Evolutionary conservation across 2,888 invertebrate genomes (phyloP).

Genomic region (Apodemia hepburni): DNA sequence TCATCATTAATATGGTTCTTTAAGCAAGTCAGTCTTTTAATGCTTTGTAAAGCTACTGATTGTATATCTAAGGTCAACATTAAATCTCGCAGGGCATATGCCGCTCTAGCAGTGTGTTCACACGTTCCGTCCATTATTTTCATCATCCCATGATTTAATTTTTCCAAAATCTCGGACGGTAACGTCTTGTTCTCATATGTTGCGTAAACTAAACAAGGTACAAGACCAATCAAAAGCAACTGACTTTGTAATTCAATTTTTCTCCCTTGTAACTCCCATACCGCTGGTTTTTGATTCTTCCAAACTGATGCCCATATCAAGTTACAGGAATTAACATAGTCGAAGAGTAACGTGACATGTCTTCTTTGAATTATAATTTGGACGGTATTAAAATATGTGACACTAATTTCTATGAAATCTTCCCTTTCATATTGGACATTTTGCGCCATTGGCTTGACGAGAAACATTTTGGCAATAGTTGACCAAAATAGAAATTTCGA

Average conservation of each 20-base stretch:
- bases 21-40: constrained; percentile 79
- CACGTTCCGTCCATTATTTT: constrained; percentile 82
- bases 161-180: constrained; percentile 53
- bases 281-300: constrained; percentile 41
- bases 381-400: constrained; percentile 54
- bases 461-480: constrained; percentile 56
- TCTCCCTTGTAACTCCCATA: constrained; percentile 37
- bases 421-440: constrained; percentile 51
- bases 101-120: constrained; percentile 81
- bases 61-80: constrained; percentile 62
- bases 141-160: constrained; percentile 79
- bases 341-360: constrained; percentile 45
- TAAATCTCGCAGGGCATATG: constrained; percentile 80
- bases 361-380: constrained; percentile 49
- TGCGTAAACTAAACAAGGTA: constrained; percentile 78
- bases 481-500: constrained; percentile 71
- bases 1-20: constrained; percentile 80
- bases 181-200: constrained; percentile 39
- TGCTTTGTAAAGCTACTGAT: constrained; percentile 69
- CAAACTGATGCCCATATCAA: constrained; percentile 50
- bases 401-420: constrained; percentile 54
- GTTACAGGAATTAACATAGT: constrained; percentile 56
- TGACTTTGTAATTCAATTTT: constrained; percentile 77
- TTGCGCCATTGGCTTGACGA: constrained; percentile 46
- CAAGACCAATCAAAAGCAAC: constrained; percentile 80